These are phyloP conservation scores for Drosophila pruinosa DNA, from an alignment of 1,140 invertebrate species.

Conservation along the genomic window DNA sequence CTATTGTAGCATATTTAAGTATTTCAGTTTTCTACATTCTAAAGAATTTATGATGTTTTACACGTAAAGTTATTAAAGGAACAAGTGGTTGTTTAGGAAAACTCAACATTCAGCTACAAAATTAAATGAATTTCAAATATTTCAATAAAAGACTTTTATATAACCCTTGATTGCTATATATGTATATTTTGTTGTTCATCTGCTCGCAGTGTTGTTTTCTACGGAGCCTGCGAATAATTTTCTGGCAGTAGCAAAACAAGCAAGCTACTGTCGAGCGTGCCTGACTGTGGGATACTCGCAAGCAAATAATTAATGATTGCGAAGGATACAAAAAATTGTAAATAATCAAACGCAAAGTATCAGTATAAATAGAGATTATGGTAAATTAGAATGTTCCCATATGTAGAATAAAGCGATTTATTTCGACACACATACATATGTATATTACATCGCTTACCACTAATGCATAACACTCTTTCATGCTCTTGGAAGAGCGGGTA, in stretches of 20 bases:
- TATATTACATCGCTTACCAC: too few species aligned
- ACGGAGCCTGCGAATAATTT: slow-evolving; percentile 5
- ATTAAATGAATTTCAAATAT: background rate
- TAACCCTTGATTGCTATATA: background rate
- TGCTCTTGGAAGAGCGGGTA: background rate
- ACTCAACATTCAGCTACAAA: background rate
- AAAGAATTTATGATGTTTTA: too few species aligned
- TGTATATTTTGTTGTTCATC: background rate
- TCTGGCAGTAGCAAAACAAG: background rate
- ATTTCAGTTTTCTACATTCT: background rate
- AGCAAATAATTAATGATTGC: too few species aligned
- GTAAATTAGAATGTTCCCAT: too few species aligned
- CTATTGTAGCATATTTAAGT: background rate
- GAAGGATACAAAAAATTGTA: too few species aligned
- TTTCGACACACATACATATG: too few species aligned
- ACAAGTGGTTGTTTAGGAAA: background rate
- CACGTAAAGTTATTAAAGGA: too few species aligned
- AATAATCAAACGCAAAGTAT: too few species aligned
- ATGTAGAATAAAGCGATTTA: too few species aligned
- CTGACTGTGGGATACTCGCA: background rate
- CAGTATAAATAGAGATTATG: too few species aligned
- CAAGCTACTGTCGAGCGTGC: background rate
- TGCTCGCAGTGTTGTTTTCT: background rate
- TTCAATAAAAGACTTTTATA: background rate
- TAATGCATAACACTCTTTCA: background rate